Evolutionary conservation across 2,113 vertebrate species (phyloP).

Genomic region (Piliocolobus tephrosceles): DNA sequence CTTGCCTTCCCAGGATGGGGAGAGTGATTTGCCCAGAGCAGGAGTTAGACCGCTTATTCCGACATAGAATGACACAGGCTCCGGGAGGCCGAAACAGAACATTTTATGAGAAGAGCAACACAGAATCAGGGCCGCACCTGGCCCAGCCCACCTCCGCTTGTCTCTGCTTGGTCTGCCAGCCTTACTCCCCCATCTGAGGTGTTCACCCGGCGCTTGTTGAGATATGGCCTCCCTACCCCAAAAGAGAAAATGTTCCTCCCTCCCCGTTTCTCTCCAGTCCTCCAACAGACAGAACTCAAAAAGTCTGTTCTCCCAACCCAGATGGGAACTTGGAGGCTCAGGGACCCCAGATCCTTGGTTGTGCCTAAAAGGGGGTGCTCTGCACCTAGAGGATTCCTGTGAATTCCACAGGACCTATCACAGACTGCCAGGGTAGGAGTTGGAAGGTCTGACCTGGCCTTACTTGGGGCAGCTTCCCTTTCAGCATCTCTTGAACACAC

Average conservation of each 20-base stretch:
- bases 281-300: neutral
- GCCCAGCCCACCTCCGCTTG: neutral
- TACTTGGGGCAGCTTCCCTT: neutral
- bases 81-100: neutral
- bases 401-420: neutral
- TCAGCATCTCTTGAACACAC: neutral
- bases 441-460: neutral
- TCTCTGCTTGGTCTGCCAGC: neutral
- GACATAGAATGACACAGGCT: conserved; percentile 58
- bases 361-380: conserved; percentile 15
- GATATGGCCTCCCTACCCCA: neutral
- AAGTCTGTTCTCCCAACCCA: neutral
- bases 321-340: conserved; percentile 26
- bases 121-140: neutral
- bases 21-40: neutral
- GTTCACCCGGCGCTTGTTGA: neutral
- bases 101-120: conserved; percentile 18
- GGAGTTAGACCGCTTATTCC: neutral
- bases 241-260: neutral
- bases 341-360: conserved; percentile 38
- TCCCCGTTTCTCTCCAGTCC: neutral
- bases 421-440: neutral
- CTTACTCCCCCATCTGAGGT: neutral
- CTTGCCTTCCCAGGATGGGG: neutral
- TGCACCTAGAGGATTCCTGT: neutral